These are phyloP conservation scores for Brachionichthys hirsutus DNA, from an alignment of 2,113 vertebrate genomes.

Conservation along the genomic window DNA sequence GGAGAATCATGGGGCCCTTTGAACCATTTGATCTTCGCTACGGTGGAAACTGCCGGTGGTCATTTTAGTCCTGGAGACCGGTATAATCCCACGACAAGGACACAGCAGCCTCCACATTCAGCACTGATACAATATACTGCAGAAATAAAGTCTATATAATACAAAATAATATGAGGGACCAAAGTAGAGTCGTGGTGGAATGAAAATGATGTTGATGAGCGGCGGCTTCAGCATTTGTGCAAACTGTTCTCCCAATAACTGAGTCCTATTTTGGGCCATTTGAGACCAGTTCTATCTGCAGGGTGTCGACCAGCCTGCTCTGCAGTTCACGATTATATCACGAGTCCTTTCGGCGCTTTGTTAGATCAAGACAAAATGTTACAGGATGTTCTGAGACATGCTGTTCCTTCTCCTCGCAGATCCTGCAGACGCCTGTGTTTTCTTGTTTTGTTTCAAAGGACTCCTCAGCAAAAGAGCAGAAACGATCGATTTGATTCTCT, in stretches of 20 bases:
- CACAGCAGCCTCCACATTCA: conserved; percentile 7
- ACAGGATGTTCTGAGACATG: not conserved
- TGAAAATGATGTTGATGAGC: too few relatives aligned
- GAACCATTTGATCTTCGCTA: too few relatives aligned
- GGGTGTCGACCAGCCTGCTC: conserved; percentile 47
- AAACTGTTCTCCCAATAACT: too few relatives aligned
- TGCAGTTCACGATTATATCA: conserved; percentile 48
- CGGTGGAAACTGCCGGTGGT: conserved; percentile 4
- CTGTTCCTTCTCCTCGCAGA: too few relatives aligned
- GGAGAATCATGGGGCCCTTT: too few relatives aligned
- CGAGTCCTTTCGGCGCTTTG: conserved; percentile 40
- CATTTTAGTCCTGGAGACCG: conserved; percentile 16
- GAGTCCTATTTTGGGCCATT: conserved; percentile 59
- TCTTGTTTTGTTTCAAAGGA: not conserved
- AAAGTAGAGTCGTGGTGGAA: too few relatives aligned
- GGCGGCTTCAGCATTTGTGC: conserved; percentile 35
- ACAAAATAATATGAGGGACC: not conserved
- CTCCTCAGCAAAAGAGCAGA: not conserved
- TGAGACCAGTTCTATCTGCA: conserved; percentile 60
- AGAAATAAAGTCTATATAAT: conserved; percentile 13
- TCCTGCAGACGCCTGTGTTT: too few relatives aligned
- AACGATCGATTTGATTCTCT: not conserved
- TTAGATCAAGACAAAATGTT: conserved; percentile 15
- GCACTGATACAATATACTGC: conserved; percentile 3
- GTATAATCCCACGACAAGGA: conserved; percentile 27